Base-by-base conservation (phyloP, 1,140 invertebrate genomes). In the Nylanderia fulva region DNA sequence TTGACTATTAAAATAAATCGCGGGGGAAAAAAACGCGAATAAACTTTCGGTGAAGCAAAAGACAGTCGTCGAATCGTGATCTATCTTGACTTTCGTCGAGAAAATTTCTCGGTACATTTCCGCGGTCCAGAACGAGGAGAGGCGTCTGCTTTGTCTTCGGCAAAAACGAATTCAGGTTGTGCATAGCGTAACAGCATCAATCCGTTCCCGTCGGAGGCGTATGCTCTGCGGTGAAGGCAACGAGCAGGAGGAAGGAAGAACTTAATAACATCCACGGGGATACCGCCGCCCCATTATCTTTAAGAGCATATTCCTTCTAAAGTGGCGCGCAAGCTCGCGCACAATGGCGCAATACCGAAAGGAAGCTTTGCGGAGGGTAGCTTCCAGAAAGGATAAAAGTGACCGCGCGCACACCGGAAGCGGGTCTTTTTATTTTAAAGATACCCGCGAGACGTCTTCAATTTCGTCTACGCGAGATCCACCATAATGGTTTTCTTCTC, bases 261-360 rank as follows among this genome's bases (percentile, higher is more conserved):
- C 80, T 87, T 87, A 88, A 88, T 88, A 88, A 88, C 56, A 52
- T 88, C 54, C 56, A 56, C 29, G 52, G 72, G 24, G 66, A 85
- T 52, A 56, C 27, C 66, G 52, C 72, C 33, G 64, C 27, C 42
- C 54, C 58, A 87, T 88, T 88, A 88, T 85, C 80, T 88, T 85
- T 79, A 85, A 87, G 86, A 88, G 72, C 80, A 85, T 87, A 88
- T 88, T 88, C 56, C 24, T 66, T 88, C 66, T 45, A 85, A 88
- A 85, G 86, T 79, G 60, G 13, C 58, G 13, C 52, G 56, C 66
- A 29, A 79, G 58, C 42, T 42, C 48, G 48, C 36, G 45, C 48
- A 64, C 52, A 86, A 74, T 87, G 64, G 85, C 48, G 24, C 61
- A 76, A 87, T 87, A 76, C 27, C 36, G 33, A 36, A 21, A 86